phyloP scores from a whole-genome alignment of 1,140 invertebrate species.

The Rhagoletis zephyria region DNA sequence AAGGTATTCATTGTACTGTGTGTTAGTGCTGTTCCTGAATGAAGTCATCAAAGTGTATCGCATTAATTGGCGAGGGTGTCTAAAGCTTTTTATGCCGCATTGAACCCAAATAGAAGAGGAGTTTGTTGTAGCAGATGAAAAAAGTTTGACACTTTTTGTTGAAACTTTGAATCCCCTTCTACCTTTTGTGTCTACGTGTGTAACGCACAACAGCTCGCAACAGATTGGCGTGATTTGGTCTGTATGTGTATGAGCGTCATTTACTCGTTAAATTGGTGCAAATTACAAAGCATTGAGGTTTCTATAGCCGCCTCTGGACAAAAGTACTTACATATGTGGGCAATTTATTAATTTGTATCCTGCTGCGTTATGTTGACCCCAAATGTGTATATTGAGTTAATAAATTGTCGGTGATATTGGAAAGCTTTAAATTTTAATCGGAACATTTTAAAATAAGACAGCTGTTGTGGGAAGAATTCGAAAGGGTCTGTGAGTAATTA shows the following conservation, averaged over 20 bases:
- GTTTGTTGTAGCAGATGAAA: background rate
- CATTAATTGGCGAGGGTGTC: slow-evolving; percentile 48
- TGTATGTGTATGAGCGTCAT: background rate
- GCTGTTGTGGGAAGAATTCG: background rate
- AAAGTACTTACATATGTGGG: background rate
- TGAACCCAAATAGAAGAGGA: slow-evolving; percentile 9
- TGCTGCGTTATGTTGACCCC: slow-evolving; percentile 29
- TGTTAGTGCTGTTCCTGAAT: background rate
- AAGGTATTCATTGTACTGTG: background rate
- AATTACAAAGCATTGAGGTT: slow-evolving; percentile 21
- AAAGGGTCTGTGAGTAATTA: no score
- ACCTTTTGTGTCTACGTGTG: background rate
- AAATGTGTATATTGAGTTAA: slow-evolving; percentile 2
- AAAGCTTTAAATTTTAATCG: background rate
- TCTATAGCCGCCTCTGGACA: background rate
- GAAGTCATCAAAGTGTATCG: slow-evolving; percentile 50
- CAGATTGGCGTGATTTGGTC: background rate
- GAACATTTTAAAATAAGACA: background rate
- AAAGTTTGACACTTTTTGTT: slow-evolving; percentile 49
- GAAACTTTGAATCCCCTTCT: slow-evolving; percentile 3
- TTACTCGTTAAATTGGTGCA: background rate
- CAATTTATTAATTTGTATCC: slow-evolving; percentile 48
- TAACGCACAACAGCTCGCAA: background rate
- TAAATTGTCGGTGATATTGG: background rate
- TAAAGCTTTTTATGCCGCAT: slow-evolving; percentile 49